phyloP scores from a whole-genome alignment of 2,113 vertebrate species.

The Trematomus loennbergii region DNA sequence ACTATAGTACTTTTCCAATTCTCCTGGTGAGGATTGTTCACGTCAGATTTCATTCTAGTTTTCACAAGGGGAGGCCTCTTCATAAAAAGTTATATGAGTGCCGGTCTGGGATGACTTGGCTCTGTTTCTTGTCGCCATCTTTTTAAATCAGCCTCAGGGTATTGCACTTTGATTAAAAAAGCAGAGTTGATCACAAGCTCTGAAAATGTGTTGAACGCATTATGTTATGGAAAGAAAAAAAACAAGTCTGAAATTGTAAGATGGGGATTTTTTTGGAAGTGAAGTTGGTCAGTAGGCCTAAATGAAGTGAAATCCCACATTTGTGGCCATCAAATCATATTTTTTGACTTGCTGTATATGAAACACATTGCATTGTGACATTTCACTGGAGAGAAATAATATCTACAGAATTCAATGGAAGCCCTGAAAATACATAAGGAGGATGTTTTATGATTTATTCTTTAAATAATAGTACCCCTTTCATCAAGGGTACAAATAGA shows the following conservation, averaged over 20 bases:
- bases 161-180: slow-evolving; percentile 73
- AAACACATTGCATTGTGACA: slow-evolving; percentile 36
- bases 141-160: slow-evolving; percentile 65
- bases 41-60: slow-evolving; percentile 44
- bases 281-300: slow-evolving; percentile 10
- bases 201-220: slow-evolving; percentile 62
- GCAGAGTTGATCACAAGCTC: slow-evolving; percentile 67
- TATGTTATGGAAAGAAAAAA: slow-evolving; percentile 49
- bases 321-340: slow-evolving; percentile 18
- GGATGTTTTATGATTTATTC: neutral
- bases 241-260: slow-evolving; percentile 12
- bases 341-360: slow-evolving; percentile 23
- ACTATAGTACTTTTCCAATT: slow-evolving; percentile 19
- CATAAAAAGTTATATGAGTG: slow-evolving; percentile 65
- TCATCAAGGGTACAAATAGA: neutral
- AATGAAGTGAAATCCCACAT: slow-evolving; percentile 47
- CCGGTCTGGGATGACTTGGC: slow-evolving; percentile 54
- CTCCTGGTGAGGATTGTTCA: slow-evolving; percentile 13
- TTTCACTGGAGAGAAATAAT: slow-evolving; percentile 25
- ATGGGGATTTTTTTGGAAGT: slow-evolving; percentile 12
- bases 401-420: neutral
- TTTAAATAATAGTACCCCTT: neutral
- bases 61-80: slow-evolving; percentile 66
- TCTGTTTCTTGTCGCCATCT: slow-evolving; percentile 59
- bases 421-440: neutral